These are phyloP conservation scores for Varanus salvator DNA, from an alignment of 2,113 vertebrate species.

Conservation along the genomic window DNA sequence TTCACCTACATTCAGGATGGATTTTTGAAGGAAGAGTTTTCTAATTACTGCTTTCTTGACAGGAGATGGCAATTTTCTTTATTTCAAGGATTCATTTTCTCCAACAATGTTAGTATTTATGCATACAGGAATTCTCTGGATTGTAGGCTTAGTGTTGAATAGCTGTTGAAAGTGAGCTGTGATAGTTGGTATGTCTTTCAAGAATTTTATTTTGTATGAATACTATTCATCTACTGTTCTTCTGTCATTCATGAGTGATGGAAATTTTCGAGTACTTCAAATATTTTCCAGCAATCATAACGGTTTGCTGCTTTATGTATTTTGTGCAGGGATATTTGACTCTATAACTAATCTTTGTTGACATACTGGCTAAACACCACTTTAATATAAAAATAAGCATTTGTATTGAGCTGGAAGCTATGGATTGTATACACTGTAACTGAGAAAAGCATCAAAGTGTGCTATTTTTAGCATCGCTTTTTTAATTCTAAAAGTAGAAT, in stretches of 20 bases:
- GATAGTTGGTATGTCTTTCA: background rate
- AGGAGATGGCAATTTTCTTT: no score
- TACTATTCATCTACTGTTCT: background rate
- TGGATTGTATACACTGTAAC: background rate
- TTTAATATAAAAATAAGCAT: conserved; percentile 55
- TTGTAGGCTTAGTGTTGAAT: background rate
- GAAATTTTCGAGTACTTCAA: background rate
- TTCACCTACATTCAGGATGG: no score
- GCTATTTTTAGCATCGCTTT: conserved; percentile 42
- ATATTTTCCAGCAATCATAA: conserved; percentile 56
- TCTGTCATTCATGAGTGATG: background rate
- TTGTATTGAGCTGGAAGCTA: background rate
- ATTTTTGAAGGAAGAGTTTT: no score
- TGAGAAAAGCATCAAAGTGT: background rate
- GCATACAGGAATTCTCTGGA: background rate
- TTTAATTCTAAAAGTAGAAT: conserved; percentile 43
- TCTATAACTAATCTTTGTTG: conserved; percentile 48
- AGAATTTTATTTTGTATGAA: background rate
- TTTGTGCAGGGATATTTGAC: conserved; percentile 46
- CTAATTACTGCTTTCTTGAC: no score
- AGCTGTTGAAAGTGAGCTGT: background rate
- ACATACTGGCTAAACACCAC: conserved; percentile 46
- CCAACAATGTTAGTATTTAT: background rate
- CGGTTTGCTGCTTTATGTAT: conserved; percentile 7
- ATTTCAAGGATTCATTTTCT: no score